phyloP scores from a whole-genome alignment of 1,140 invertebrate species.

The Papilio xuthus region DNA sequence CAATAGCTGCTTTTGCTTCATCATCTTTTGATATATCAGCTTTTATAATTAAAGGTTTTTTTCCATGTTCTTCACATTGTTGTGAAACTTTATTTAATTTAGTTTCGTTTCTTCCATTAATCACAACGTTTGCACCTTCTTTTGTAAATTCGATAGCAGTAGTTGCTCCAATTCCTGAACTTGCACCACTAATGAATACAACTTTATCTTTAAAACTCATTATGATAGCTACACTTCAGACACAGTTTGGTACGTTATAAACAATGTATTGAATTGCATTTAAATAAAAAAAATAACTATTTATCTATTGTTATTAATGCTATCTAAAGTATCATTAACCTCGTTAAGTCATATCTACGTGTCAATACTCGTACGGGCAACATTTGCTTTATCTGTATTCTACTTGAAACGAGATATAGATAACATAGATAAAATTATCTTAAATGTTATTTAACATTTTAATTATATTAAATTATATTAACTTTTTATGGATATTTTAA shows the following conservation, averaged over 20 bases:
- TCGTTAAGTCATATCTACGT: too few species aligned
- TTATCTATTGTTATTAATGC: not conserved
- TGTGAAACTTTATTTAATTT: not conserved
- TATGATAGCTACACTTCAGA: not conserved
- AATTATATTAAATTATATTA: too few species aligned
- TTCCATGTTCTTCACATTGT: not conserved
- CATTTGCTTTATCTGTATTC: too few species aligned
- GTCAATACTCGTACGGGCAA: too few species aligned
- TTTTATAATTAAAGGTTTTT: not conserved
- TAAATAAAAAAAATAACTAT: not conserved
- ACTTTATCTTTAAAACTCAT: not conserved
- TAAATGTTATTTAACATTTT: too few species aligned
- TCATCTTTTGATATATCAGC: conserved; percentile 10
- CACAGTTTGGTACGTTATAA: not conserved
- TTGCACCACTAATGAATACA: not conserved
- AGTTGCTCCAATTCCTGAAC: not conserved
- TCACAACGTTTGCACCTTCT: not conserved
- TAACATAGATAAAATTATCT: too few species aligned
- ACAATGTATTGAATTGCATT: not conserved
- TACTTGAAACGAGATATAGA: too few species aligned
- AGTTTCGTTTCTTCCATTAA: not conserved
- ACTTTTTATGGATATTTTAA: too few species aligned
- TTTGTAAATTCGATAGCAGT: not conserved
- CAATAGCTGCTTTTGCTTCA: not conserved
- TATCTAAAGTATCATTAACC: too few species aligned